Percentiles rank a stretch among this genome's conserved stretches.
These are phyloP conservation scores for Corythornis cristatus DNA, from an alignment of 2,113 vertebrate genomes.

Conservation along the genomic window DNA sequence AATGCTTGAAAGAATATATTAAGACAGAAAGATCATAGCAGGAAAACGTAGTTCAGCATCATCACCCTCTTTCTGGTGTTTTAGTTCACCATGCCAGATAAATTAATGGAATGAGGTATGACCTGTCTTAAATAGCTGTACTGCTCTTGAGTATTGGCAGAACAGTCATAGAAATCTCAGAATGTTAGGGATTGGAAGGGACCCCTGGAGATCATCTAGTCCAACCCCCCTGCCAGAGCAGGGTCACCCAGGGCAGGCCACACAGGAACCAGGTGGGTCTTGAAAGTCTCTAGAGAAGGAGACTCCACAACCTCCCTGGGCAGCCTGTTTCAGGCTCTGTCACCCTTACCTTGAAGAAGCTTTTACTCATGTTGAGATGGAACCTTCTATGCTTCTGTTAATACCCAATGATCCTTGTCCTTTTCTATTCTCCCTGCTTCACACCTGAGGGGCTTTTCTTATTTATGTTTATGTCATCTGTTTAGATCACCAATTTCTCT, in stretches of 20 bases:
- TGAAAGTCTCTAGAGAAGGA: no score
- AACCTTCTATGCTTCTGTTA: no score
- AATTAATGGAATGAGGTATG: neutral
- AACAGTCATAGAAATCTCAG: neutral
- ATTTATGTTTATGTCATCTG: neutral
- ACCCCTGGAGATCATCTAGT: no score
- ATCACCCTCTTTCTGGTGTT: neutral
- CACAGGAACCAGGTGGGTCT: no score
- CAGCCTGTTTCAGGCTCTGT: no score
- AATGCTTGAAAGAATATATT: neutral
- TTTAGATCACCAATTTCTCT: neutral
- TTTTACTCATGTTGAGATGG: no score
- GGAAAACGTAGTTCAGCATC: neutral
- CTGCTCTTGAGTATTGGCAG: neutral
- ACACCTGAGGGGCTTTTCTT: neutral
- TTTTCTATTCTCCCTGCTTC: neutral
- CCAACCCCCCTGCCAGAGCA: no score
- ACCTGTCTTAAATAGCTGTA: neutral
- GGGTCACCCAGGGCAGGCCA: no score
- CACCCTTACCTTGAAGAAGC: no score
- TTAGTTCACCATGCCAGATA: neutral
- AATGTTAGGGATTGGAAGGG: no score
- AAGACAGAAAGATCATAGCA: neutral
- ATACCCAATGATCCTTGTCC: neutral
- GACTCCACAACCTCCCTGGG: no score